These are phyloP conservation scores for Spilosoma lubricipeda DNA, from an alignment of 2,888 invertebrate genomes.

Conservation along the genomic window DNA sequence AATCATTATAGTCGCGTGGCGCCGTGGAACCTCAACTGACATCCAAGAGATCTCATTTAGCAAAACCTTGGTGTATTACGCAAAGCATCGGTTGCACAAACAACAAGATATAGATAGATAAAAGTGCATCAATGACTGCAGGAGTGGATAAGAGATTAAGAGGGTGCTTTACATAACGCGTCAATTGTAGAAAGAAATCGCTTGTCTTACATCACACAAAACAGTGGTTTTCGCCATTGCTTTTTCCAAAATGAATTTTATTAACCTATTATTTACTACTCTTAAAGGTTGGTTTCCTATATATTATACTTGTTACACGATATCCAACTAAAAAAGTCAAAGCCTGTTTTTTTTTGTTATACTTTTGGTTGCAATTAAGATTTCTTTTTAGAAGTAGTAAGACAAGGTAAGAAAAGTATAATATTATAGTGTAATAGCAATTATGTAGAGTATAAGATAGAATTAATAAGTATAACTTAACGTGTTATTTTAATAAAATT, in stretches of 20 bases:
- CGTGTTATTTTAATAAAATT: neutral
- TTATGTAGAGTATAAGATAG: no score
- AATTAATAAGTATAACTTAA: neutral
- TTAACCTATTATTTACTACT: neutral
- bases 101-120: neutral
- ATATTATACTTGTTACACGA: neutral
- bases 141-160: neutral
- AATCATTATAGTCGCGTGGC: constrained; percentile 6
- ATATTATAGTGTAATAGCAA: no score
- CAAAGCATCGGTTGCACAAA: neutral
- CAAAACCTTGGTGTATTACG: neutral
- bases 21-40: neutral
- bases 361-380: neutral
- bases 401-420: no score
- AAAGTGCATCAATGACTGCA: neutral
- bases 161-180: neutral
- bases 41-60: neutral
- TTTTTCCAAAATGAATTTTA: neutral
- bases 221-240: neutral
- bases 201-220: neutral
- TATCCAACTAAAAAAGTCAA: no score
- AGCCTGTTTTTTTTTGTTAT: no score
- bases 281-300: neutral
- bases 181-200: neutral
- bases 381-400: neutral